phyloP scores from a whole-genome alignment of 2,888 invertebrate species.

The Dolichopus griseipennis region DNA sequence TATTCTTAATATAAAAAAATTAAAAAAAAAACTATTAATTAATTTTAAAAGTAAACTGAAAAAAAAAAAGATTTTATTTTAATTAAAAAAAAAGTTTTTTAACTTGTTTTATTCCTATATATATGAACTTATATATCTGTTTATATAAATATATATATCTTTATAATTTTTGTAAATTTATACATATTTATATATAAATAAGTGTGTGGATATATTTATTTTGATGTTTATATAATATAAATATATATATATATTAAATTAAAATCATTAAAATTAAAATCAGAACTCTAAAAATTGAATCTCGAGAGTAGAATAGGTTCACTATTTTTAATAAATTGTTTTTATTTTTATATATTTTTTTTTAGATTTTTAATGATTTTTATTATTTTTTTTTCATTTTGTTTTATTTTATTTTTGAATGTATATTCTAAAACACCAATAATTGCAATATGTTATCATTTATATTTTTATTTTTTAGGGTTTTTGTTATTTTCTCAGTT shows the following conservation, averaged over 20 bases:
- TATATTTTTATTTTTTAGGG: neutral
- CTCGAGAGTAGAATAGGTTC: neutral
- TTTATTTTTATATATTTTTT: neutral
- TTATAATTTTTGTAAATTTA: no score
- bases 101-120: neutral
- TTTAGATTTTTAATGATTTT: neutral
- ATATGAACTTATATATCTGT: neutral
- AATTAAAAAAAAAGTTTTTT: no score
- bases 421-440: slow-evolving; percentile 4
- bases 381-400: neutral
- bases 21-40: no score
- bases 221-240: no score
- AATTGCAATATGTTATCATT: slow-evolving; percentile 6
- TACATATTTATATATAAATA: no score
- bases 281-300: slow-evolving; percentile 2
- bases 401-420: neutral
- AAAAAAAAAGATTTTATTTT: no score
- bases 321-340: slow-evolving; percentile 1
- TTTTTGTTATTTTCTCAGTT: neutral
- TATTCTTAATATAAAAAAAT: no score
- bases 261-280: neutral
- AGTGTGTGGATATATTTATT: no score
- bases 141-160: no score
- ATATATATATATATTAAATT: neutral
- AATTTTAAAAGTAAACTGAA: no score